These are phyloP conservation scores for Hycleus cichorii DNA, from an alignment of 1,140 invertebrate genomes.

Conservation along the genomic window DNA sequence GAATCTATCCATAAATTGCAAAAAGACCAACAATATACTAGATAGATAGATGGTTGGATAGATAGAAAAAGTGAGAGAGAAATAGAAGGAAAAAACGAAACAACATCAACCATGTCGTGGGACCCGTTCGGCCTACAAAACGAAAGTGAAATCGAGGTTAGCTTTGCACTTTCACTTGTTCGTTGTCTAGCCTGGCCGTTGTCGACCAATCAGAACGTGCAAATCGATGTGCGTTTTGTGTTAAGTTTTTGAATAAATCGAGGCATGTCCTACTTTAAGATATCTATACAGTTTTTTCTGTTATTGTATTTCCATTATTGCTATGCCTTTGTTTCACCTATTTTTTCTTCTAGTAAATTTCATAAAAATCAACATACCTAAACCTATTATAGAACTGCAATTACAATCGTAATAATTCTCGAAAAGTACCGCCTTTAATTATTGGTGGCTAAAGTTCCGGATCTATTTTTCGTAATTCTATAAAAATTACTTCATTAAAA, in stretches of 20 bases:
- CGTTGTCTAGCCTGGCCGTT: conserved; percentile 37
- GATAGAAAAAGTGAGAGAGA: background rate
- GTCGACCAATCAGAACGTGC: conserved; percentile 31
- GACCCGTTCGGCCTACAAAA: conserved; percentile 43
- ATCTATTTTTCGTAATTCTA: too few relatives aligned
- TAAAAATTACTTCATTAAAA: too few relatives aligned
- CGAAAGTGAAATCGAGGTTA: conserved; percentile 44
- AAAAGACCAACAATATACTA: conserved; percentile 1
- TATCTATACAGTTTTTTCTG: too few relatives aligned
- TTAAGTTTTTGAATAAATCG: conserved; percentile 38
- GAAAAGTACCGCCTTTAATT: too few relatives aligned
- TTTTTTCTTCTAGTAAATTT: too few relatives aligned
- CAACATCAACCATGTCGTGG: conserved; percentile 33
- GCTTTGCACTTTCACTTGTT: conserved; percentile 43
- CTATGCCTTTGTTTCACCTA: too few relatives aligned
- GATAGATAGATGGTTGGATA: background rate
- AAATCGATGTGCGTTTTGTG: conserved; percentile 31
- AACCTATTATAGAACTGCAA: too few relatives aligned
- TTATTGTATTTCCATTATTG: too few relatives aligned
- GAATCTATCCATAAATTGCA: conserved; percentile 23
- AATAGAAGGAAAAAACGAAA: background rate
- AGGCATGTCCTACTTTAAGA: conserved; percentile 38
- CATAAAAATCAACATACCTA: too few relatives aligned
- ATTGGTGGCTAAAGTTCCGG: too few relatives aligned
- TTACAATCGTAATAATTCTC: too few relatives aligned